A percentile compares a stretch with the other conserved stretches of the same genome.
phyloP scores from a whole-genome alignment of 2,888 invertebrate genomes.

The Phrixothrix hirtus region DNA sequence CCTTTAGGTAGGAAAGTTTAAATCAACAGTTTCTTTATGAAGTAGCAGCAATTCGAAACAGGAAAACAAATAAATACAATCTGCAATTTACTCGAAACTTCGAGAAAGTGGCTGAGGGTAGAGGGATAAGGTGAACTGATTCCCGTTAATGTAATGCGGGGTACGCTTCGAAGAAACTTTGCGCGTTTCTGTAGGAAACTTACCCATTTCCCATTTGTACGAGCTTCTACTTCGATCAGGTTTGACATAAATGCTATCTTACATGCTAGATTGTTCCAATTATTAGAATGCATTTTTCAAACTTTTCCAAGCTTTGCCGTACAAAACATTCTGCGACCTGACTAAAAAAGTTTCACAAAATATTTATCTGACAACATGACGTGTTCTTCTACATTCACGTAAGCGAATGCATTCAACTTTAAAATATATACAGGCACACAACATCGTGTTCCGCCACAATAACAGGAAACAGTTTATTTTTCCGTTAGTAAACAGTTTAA shows the following conservation, averaged over 20 bases:
- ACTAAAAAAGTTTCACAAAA: conserved; percentile 20
- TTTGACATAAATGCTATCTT: conserved; percentile 43
- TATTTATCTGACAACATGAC: conserved; percentile 32
- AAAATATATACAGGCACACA: conserved; percentile 24
- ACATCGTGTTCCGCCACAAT: conserved; percentile 29
- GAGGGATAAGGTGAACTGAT: conserved; percentile 43
- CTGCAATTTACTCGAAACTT: conserved; percentile 33
- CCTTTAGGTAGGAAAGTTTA: conserved; percentile 15
- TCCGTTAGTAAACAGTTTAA: conserved; percentile 26
- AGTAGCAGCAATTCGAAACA: conserved; percentile 26
- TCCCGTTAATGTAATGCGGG: conserved; percentile 42
- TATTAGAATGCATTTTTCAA: conserved; percentile 48
- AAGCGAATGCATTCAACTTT: conserved; percentile 28
- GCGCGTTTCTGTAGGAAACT: conserved; percentile 38
- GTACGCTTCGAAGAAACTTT: conserved; percentile 34
- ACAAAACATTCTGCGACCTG: conserved; percentile 8
- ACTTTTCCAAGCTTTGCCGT: conserved; percentile 21
- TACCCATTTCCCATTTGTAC: conserved; percentile 41
- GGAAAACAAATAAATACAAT: conserved; percentile 38
- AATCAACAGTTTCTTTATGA: conserved; percentile 32
- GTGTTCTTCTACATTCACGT: conserved; percentile 28
- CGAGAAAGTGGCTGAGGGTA: conserved; percentile 25
- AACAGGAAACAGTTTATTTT: conserved; percentile 31
- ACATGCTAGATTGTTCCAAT: conserved; percentile 46
- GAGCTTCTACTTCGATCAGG: conserved; percentile 35